These are phyloP conservation scores for Lutjanus argentimaculatus DNA, from an alignment of 2,797 vertebrate genomes.

Conservation along the genomic window DNA sequence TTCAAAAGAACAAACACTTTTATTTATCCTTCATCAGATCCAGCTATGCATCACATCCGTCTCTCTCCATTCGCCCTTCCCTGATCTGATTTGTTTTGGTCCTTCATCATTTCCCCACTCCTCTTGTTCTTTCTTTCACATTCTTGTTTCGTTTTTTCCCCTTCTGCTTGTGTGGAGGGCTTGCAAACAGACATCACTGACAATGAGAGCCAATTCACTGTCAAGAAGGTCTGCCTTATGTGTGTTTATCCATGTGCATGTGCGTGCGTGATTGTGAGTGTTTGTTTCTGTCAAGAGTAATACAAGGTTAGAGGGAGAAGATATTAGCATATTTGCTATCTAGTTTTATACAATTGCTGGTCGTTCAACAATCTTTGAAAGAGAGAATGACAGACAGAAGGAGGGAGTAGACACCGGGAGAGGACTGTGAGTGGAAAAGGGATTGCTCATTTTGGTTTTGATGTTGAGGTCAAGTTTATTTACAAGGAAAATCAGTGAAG, in stretches of 20 bases:
- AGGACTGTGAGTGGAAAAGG: slow-evolving; percentile 22
- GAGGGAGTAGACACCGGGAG: background rate
- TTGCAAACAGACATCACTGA: slow-evolving; percentile 58
- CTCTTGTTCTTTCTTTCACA: slow-evolving; percentile 24
- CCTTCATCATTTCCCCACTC: slow-evolving; percentile 54
- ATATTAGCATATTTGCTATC: slow-evolving; percentile 64
- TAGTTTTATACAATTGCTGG: slow-evolving; percentile 43
- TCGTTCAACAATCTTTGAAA: slow-evolving; percentile 52
- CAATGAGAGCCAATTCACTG: slow-evolving; percentile 58
- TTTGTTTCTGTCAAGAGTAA: slow-evolving; percentile 64
- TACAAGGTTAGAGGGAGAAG: slow-evolving; percentile 47
- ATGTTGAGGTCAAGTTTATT: slow-evolving; percentile 68
- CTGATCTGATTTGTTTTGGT: slow-evolving; percentile 60
- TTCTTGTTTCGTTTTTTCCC: slow-evolving; percentile 6
- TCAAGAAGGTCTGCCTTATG: slow-evolving; percentile 33
- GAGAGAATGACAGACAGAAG: slow-evolving; percentile 32
- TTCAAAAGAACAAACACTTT: slow-evolving; percentile 48
- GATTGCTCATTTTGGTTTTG: slow-evolving; percentile 54
- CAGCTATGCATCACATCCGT: slow-evolving; percentile 46
- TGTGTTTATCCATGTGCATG: slow-evolving; percentile 17
- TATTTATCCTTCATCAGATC: slow-evolving; percentile 52
- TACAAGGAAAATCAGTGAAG: slow-evolving; percentile 51
- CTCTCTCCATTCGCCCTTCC: slow-evolving; percentile 32
- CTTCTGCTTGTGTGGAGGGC: slow-evolving; percentile 25
- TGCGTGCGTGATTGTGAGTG: slow-evolving; percentile 19